A percentile compares a stretch with the other conserved stretches of the same genome.
These are phyloP conservation scores for Ctenicera cuprea DNA, from an alignment of 2,888 invertebrate genomes.

Conservation along the genomic window DNA sequence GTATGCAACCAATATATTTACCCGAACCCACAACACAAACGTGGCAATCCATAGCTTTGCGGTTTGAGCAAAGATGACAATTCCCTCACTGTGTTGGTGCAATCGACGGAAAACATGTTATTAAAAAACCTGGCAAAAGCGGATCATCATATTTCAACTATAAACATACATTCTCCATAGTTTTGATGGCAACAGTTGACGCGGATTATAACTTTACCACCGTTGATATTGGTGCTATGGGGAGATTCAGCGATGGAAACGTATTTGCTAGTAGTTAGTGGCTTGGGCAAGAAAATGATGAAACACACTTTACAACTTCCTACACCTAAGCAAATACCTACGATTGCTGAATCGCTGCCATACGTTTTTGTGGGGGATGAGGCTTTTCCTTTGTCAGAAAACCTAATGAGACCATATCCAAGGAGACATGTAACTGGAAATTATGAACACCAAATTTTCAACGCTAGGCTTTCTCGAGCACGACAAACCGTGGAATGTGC, in stretches of 20 bases:
- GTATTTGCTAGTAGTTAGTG: conserved; percentile 53
- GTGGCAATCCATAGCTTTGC: conserved; percentile 41
- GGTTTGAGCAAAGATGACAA: conserved; percentile 54
- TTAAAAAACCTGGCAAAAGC: conserved; percentile 51
- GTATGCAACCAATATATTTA: conserved; percentile 18
- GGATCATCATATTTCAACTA: conserved; percentile 50
- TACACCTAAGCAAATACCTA: conserved; percentile 24
- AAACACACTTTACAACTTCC: conserved; percentile 32
- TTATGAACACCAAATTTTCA: conserved; percentile 3
- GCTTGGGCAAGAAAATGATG: conserved; percentile 46
- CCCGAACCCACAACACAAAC: conserved; percentile 8
- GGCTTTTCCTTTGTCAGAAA: neutral
- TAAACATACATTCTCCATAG: conserved; percentile 45
- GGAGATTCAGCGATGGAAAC: conserved; percentile 53
- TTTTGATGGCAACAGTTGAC: conserved; percentile 45
- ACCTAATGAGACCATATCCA: conserved; percentile 9
- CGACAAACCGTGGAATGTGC: no score
- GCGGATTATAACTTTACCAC: conserved; percentile 51
- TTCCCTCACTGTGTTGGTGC: conserved; percentile 56
- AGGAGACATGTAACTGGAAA: neutral
- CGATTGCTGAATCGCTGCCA: conserved; percentile 43
- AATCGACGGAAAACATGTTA: conserved; percentile 52
- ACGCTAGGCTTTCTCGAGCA: no score
- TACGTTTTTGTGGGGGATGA: conserved; percentile 44
- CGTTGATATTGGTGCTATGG: conserved; percentile 53